Base-by-base conservation (phyloP, 2,888 invertebrate species). In the Odontomyia ornata region DNA sequence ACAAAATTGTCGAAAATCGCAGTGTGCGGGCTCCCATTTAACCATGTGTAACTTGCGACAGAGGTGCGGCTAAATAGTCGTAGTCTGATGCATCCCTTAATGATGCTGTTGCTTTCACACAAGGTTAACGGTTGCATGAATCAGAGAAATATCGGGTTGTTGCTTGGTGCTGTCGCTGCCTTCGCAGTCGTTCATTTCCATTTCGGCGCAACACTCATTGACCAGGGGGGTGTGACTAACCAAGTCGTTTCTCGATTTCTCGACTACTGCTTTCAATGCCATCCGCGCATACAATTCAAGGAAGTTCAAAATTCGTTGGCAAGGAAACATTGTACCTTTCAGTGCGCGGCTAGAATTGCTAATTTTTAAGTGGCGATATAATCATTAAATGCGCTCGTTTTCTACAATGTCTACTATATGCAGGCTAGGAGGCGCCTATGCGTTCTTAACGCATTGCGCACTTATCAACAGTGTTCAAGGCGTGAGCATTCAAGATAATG, bases 381-480 rank as follows among this genome's bases (percentile, higher is more conserved):
- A 4, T 64, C 11, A 25, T 15, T 28, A 28, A 30, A 23, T 23
- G 5, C 60, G 11, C 25, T 9, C 23, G 11, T 0, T 60, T 60
- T 21, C 4, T 60, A 21, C 60, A 18, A 7, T 60, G 23, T 60
- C 3, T 13, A 21, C 23, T 5, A 11, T 21, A 7, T 64, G 30
- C 64, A 25, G 5, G 21, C 15, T 7, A 4, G 60, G 11, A 60
- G 60, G 25, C 13, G 21, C 11, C 18, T 3, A 60, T 25, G 60
- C 23, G 18, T 23, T 60, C 60, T 13, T 3, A 21, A 25, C 60
- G 60, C 21, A 13, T 1, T 30, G 28, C 28, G 30, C 18, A 28
- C 25, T 30, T 64, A 64, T 64, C 64, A 64, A 28, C n/a, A 28
- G 23, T 30, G 11, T n/a, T 64, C 64, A 64, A 64, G 30, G 64